A percentile compares a stretch with the other conserved stretches of the same genome.
phyloP scores from a whole-genome alignment of 1,140 invertebrate genomes.

The Drosophila lacteicornis region DNA sequence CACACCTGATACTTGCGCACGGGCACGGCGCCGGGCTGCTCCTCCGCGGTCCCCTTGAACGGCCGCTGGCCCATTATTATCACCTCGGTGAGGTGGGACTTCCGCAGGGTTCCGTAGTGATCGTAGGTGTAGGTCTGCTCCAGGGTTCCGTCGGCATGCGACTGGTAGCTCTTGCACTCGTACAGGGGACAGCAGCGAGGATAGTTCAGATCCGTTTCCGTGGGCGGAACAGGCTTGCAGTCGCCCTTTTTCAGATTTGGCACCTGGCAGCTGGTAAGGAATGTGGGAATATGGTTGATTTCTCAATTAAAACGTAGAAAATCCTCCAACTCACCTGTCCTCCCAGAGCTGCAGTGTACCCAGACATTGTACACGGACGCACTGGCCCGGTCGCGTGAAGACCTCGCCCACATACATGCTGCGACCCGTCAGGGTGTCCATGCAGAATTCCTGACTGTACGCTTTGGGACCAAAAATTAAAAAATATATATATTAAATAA shows the following conservation, averaged over 20 bases:
- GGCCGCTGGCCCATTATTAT: conserved; percentile 34
- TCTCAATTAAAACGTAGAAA: too few species aligned
- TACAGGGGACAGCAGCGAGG: conserved; percentile 76
- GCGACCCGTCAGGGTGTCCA: conserved; percentile 60
- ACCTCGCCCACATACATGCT: conserved; percentile 73
- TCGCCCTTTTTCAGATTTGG: conserved; percentile 50
- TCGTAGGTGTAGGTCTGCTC: conserved; percentile 66
- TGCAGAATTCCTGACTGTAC: conserved; percentile 53
- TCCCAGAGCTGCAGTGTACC: conserved; percentile 74
- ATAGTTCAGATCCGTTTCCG: conserved; percentile 54
- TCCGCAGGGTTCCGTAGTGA: conserved; percentile 61
- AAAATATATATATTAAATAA: neutral
- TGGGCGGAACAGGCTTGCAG: conserved; percentile 48
- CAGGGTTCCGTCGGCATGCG: conserved; percentile 35
- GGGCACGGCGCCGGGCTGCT: conserved; percentile 19
- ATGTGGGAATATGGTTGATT: neutral
- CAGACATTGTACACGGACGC: conserved; percentile 74
- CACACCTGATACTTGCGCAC: conserved; percentile 57
- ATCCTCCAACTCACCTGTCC: conserved; percentile 63
- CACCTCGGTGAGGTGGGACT: conserved; percentile 54
- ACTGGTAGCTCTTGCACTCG: conserved; percentile 61
- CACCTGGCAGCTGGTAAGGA: conserved; percentile 59
- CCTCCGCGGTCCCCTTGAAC: neutral
- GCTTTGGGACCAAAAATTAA: neutral
- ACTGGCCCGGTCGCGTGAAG: conserved; percentile 65